phyloP scores from a whole-genome alignment of 2,113 vertebrate genomes.

The Rhynchomys soricoides region DNA sequence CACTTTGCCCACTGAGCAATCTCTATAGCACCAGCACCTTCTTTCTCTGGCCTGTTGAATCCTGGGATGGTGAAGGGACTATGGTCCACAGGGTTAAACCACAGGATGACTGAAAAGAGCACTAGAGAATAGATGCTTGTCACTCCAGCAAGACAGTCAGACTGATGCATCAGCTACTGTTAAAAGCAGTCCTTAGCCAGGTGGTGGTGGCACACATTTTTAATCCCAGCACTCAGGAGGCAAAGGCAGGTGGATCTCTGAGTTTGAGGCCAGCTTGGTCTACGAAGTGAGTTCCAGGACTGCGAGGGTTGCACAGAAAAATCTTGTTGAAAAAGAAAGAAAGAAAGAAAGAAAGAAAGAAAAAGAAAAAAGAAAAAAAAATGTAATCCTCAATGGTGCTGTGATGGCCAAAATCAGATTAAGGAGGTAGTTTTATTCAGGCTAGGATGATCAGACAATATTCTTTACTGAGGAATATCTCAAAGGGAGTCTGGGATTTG shows the following conservation, averaged over 20 bases:
- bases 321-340: neutral
- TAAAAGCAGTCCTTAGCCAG: neutral
- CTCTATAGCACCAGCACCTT: rapidly evolving
- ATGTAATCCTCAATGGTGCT: neutral
- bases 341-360: too few relatives aligned
- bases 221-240: neutral
- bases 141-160: neutral
- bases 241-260: neutral
- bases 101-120: neutral
- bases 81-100: neutral
- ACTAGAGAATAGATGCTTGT: neutral
- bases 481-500: neutral
- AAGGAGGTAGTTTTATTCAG: neutral
- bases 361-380: too few relatives aligned
- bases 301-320: neutral
- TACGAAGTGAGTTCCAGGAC: neutral
- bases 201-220: neutral
- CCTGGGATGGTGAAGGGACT: neutral
- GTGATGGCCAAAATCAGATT: neutral
- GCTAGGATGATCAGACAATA: neutral
- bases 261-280: neutral
- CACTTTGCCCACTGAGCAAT: neutral
- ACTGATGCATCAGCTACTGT: neutral
- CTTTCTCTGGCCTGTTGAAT: neutral
- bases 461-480: neutral